These are phyloP conservation scores for Flexamia atlantica DNA, from an alignment of 2,888 invertebrate species.

Conservation along the genomic window DNA sequence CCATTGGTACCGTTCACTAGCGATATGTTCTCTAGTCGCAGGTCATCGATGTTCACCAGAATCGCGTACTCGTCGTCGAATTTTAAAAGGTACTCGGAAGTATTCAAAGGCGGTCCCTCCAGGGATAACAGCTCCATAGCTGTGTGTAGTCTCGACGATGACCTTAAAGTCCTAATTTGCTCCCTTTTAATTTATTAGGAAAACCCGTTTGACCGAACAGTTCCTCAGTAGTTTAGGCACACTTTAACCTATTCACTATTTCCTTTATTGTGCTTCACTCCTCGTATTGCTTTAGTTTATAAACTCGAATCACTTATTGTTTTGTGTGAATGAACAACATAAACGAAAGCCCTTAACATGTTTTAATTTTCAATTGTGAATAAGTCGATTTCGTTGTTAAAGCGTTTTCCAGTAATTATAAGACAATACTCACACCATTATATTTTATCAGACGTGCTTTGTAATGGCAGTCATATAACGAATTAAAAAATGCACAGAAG, in stretches of 20 bases:
- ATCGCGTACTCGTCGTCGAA: slow-evolving; percentile 69
- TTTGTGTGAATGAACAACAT: slow-evolving; percentile 22
- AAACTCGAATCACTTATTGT: neutral
- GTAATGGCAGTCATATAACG: neutral
- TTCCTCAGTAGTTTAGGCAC: slow-evolving; percentile 56
- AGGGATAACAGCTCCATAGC: slow-evolving; percentile 50
- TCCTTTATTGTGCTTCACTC: slow-evolving; percentile 60
- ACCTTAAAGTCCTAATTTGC: slow-evolving; percentile 27
- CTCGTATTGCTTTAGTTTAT: slow-evolving; percentile 60
- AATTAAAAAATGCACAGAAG: neutral
- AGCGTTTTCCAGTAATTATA: slow-evolving; percentile 41
- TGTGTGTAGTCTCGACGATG: neutral
- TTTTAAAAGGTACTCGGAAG: slow-evolving; percentile 65
- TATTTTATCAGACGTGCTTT: slow-evolving; percentile 34
- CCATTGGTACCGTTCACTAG: slow-evolving; percentile 77
- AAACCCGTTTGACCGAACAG: slow-evolving; percentile 61
- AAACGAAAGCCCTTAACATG: neutral
- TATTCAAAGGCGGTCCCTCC: slow-evolving; percentile 53
- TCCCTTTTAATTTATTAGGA: slow-evolving; percentile 19
- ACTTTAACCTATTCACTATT: slow-evolving; percentile 53
- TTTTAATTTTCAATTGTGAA: neutral
- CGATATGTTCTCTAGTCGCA: slow-evolving; percentile 64
- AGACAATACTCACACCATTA: neutral
- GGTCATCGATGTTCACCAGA: slow-evolving; percentile 67
- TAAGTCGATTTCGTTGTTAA: slow-evolving; percentile 36